These are phyloP conservation scores for Xenentodon cancila DNA, from an alignment of 2,797 vertebrate species.

Conservation along the genomic window DNA sequence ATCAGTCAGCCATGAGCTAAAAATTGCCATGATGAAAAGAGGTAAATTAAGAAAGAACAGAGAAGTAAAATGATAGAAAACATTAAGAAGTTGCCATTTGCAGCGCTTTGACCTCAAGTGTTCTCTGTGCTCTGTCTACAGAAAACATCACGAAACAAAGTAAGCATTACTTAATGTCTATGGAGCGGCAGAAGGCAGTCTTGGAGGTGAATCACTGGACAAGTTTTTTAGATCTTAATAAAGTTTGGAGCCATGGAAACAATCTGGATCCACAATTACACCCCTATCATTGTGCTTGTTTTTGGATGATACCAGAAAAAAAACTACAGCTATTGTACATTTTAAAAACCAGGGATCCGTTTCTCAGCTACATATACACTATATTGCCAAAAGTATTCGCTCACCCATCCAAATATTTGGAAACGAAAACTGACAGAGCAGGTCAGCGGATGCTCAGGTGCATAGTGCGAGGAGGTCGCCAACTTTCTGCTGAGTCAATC, in stretches of 20 bases:
- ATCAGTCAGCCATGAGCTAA: constrained; percentile 64
- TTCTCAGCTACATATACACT: too few species aligned
- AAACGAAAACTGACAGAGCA: too few species aligned
- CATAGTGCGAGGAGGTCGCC: too few species aligned
- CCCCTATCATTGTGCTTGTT: too few species aligned
- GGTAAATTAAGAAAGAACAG: constrained; percentile 17
- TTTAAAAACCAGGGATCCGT: too few species aligned
- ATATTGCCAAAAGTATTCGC: too few species aligned
- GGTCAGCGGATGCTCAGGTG: too few species aligned
- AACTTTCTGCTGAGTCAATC: too few species aligned
- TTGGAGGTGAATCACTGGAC: constrained; percentile 85
- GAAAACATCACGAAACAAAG: constrained; percentile 81
- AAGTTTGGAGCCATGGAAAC: too few species aligned
- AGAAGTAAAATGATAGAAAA: background rate
- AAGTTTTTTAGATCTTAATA: background rate
- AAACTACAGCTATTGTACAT: too few species aligned
- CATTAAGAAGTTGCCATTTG: background rate
- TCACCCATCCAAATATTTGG: too few species aligned
- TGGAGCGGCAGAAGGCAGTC: constrained; percentile 87
- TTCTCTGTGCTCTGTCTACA: constrained; percentile 54
- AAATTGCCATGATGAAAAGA: constrained; percentile 81
- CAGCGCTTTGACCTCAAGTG: background rate
- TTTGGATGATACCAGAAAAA: too few species aligned
- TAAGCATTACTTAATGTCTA: constrained; percentile 78
- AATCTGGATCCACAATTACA: background rate